Evolutionary conservation across 1,140 invertebrate genomes (phyloP).

Genomic region (Meloidogyne floridensis): DNA sequence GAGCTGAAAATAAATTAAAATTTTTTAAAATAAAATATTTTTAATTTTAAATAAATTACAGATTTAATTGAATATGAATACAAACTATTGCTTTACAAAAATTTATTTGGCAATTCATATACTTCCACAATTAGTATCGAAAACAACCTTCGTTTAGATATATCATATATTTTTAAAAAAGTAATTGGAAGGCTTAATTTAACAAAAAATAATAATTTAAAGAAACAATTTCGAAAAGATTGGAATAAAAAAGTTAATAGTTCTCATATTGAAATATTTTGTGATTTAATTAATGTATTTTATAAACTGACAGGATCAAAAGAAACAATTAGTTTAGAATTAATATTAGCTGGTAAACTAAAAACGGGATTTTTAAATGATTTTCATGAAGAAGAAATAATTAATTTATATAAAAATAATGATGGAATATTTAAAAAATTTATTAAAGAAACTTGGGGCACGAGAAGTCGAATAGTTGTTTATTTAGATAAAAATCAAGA

Average conservation of each 20-base stretch:
- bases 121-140: background rate
- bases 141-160: background rate
- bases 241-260: background rate
- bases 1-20: background rate
- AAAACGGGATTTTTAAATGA: background rate
- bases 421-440: background rate
- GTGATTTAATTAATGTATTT: background rate
- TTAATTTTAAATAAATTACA: background rate
- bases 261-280: background rate
- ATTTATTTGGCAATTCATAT: background rate
- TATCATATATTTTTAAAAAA: background rate
- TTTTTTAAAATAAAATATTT: background rate
- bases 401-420: constrained; percentile 1
- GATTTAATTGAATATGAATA: background rate
- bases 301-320: background rate
- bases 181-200: background rate
- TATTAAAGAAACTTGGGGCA: background rate
- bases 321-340: background rate
- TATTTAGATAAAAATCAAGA: background rate
- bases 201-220: background rate
- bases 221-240: background rate
- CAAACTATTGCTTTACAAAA: background rate
- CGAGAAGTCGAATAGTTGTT: background rate
- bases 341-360: background rate
- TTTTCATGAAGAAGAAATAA: background rate